phyloP scores from a whole-genome alignment of 2,797 vertebrate genomes.

The Anguilla anguilla region DNA sequence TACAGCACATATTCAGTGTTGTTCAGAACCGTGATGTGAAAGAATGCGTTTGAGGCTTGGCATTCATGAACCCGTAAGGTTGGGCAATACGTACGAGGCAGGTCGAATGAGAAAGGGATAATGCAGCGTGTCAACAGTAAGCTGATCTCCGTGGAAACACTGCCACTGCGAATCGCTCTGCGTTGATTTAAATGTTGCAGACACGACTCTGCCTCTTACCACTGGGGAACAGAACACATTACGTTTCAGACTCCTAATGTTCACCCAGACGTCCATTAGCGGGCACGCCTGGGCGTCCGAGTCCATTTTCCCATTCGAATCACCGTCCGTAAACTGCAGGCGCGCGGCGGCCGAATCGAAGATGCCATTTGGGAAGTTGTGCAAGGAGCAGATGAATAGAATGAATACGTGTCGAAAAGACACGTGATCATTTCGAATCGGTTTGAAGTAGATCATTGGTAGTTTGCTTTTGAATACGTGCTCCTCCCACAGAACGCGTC shows the following conservation, averaged over 20 bases:
- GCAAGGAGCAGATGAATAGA: not conserved
- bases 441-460: not conserved
- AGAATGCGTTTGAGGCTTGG: not conserved
- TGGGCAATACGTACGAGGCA: not conserved
- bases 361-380: not conserved
- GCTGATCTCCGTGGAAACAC: not conserved
- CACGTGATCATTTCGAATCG: not conserved
- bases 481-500: not conserved
- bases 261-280: conserved; percentile 71
- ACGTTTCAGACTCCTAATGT: conserved; percentile 60
- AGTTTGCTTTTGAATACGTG: not conserved
- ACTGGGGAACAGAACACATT: conserved; percentile 57
- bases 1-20: not conserved
- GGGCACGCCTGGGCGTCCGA: conserved; percentile 55
- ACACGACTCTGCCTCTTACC: not conserved
- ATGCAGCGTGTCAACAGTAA: not conserved
- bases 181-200: conserved; percentile 11
- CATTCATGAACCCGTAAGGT: not conserved
- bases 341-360: not conserved
- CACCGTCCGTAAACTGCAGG: conserved; percentile 37
- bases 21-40: conserved; percentile 2
- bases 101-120: not conserved
- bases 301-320: conserved; percentile 63
- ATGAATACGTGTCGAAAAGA: not conserved
- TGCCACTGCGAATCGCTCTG: not conserved